Base-by-base conservation (phyloP, 2,888 invertebrate species). In the Isoperla grammatica region DNA sequence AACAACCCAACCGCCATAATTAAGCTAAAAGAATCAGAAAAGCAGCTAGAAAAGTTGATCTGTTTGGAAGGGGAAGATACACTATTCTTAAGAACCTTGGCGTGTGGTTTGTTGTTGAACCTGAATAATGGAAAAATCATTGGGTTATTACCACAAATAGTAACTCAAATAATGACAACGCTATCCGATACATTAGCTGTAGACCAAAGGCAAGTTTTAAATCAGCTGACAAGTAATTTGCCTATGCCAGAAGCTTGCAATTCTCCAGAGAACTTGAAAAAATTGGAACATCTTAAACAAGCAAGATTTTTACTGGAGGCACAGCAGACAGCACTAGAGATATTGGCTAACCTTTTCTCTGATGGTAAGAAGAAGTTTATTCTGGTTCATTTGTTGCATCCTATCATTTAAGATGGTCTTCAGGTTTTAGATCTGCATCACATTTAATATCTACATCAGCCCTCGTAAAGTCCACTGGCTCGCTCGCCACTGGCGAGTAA, bases 271-370 rank as follows among this genome's bases (percentile, higher is more conserved):
- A 70, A 80, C 12, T 79, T 79, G 20, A 76, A 74, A 56, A 76
- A 80, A 56, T 67, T 82, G 2, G 76, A 77, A 61, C 74, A 79
- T 50, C 72, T 80, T 1, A 75, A 75, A 62, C 37, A n/a, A 2
- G 39, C 37, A 15, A 15, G 17, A 20, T 77, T 80, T 66, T 74
- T 86, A 61, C 68, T 88, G n/a, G 80, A 81, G 64, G 84, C 85
- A 0, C 87, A 88, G 69, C 82, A 84, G 67, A 79, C 82, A 69
- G 81, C 85, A 0, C 74, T 87, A 45, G 88, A 88, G 74, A 82
- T 87, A 62, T 73, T 87, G 59, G 82, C 88, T 20, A 88, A 89
- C 72, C 74, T 88, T 56, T 85, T 86, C 68, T 82, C 84, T 35
- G 84, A 85, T 70, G 85, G 84, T 82, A 75, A 74, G 59, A 35